These are phyloP conservation scores for Syngnathus typhle DNA, from an alignment of 2,113 vertebrate genomes.

Conservation along the genomic window DNA sequence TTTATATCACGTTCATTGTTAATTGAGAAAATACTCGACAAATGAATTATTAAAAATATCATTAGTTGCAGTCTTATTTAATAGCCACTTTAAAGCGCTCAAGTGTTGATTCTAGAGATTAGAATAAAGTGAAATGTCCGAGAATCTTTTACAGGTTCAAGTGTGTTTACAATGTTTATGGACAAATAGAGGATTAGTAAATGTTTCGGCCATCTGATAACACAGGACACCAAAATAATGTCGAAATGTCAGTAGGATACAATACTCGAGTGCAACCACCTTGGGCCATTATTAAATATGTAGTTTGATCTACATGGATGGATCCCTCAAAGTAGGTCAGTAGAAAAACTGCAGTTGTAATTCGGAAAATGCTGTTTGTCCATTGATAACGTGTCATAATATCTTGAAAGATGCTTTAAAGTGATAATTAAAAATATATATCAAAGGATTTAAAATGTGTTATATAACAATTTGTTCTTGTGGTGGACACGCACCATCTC, in stretches of 20 bases:
- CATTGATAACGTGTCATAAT: no score
- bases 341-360: background rate
- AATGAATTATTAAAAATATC: no score
- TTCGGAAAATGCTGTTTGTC: no score
- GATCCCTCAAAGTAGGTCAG: background rate
- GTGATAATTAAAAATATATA: background rate
- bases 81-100: background rate
- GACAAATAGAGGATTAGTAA: conserved; percentile 35
- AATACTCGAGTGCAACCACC: background rate
- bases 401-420: no score
- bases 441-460: background rate
- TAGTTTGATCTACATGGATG: background rate
- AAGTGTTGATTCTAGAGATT: background rate
- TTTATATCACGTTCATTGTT: no score
- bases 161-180: conserved; percentile 29
- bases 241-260: conserved; percentile 11
- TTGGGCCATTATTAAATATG: background rate
- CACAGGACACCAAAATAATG: conserved; percentile 1
- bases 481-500: conserved; percentile 2
- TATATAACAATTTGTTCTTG: background rate
- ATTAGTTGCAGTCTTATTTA: background rate
- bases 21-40: no score
- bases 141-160: background rate
- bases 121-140: conserved; percentile 4
- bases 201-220: conserved; percentile 7